Base-by-base conservation (phyloP, 2,888 invertebrate genomes). In the Liodrosophila aerea region DNA sequence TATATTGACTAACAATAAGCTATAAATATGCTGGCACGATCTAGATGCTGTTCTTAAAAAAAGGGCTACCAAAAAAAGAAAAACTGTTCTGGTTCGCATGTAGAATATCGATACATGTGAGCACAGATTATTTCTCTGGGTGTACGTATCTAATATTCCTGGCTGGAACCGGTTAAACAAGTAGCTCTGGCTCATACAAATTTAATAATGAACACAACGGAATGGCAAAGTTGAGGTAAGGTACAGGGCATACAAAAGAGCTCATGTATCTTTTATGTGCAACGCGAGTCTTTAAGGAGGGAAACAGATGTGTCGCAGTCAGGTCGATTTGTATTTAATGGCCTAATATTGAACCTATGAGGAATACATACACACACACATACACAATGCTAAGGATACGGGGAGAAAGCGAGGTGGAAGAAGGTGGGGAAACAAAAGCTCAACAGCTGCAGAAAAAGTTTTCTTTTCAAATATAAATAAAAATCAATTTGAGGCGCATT, bases 361-460 rank as follows among this genome's bases (percentile, higher is more conserved):
- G 62, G 39, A 39, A 40, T 43, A 64, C 34, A 36, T 52, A 39
- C 49, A 30, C 47, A 29, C 18, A 5, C 9, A 37, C 22, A 7
- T 8, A 8, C 4, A 11, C 3, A 7, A 7, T 12, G 4, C 1
- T 4, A 16, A 4, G 36, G 11, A 13, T 4, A 7, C 33, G 13
- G 16, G 7, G n/a, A 29, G 7, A 18, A 12, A 36, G 7, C 13
- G 11, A 53, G 34, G 13, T 3, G 22, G 30, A 16, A 16, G 18
- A 51, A n/a, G n/a, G n/a, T n/a, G 18, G 30, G 50, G 61, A 73
- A 75, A 63, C 43, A 76, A 73, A 60, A 62, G 51, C 57, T 49
- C 66, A 64, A 64, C 85, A 77, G 85, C 84, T 77, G 77, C 66
- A 69, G 62, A 76, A 59, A 61, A 84, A 76, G 64, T 84, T 84